A percentile compares a stretch with the other conserved stretches of the same genome.
Conservation (phyloP, 2,113 vertebrate genomes). For the Motacilla tschutschensis region DNA sequence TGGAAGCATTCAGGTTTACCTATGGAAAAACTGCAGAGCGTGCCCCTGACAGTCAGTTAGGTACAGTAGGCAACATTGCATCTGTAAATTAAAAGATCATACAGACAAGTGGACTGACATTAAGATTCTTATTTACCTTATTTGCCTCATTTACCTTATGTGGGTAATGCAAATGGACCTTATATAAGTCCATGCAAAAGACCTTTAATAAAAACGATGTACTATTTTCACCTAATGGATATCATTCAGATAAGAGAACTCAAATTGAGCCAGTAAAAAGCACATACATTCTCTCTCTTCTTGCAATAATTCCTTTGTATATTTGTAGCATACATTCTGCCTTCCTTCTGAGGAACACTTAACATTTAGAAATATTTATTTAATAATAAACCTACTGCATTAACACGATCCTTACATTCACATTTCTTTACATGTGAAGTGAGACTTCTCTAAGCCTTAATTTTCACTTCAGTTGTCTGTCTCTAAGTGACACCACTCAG, state of each 20-base stretch:
- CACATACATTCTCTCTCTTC: background rate
- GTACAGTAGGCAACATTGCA: background rate
- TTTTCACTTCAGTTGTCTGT: background rate
- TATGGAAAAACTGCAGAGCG: background rate
- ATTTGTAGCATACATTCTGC: background rate
- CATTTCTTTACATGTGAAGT: background rate
- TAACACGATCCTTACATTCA: background rate
- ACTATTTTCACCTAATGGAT: background rate
- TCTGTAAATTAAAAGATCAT: background rate
- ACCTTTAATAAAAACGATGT: background rate
- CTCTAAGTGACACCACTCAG: background rate
- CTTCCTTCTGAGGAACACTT: background rate
- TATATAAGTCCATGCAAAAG: background rate
- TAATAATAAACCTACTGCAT: background rate
- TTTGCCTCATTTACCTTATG: background rate
- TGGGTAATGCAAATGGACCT: no score
- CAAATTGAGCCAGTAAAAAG: background rate
- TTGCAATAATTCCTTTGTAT: background rate
- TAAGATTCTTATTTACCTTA: background rate
- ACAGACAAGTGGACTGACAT: background rate
- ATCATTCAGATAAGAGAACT: background rate
- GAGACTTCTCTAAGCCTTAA: background rate
- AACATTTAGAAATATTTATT: background rate
- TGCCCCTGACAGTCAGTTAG: background rate
- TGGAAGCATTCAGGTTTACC: background rate